Base-by-base conservation (phyloP, 2,113 vertebrate species). In the Hemiscyllium ocellatum region DNA sequence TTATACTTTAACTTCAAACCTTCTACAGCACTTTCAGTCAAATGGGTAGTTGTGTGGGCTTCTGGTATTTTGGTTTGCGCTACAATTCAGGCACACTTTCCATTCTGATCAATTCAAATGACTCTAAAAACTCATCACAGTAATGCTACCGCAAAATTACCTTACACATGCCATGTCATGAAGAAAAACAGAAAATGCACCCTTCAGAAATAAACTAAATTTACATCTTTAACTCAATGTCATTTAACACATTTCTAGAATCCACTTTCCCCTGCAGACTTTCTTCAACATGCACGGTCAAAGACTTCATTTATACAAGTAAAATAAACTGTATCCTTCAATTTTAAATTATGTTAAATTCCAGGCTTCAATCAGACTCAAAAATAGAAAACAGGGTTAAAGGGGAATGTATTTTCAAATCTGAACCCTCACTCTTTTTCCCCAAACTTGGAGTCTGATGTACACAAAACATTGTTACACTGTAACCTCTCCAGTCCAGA, bases 281-380 rank as follows among this genome's bases (percentile, higher is more conserved):
- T 95, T 95, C 42, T 37, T 22, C 10, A 47, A 42, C 70, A 70
- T 70, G 94, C 94, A 47, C 26, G 52, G 50, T 95, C 68, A 95
- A 95, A 76, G 26, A 47, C 69, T 95, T 50, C 69, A 95, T 95
- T 95, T 94, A 52, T 95, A 22, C 61, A 93, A 37, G 89, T 93
- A n/a, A 93, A 68, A 93, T 93, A 93, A 93, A 93, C 61, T 5
- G 68, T 65, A 66, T 19, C 37, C 65, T 66, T 17, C 61, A 37
- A 66, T 93, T 93, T 93, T 93, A 93, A 65, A 65, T 37, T 20
- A 65, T 37, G 10, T 93, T n/a, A 93, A 56, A 93, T 65, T 66
- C 33, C 37, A 17, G n/a, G 89, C 33, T 66, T 61, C 33, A 66
- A 61, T 83, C 89, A 91, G 50, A 90, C 52, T 33, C 13, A 26